Evolutionary conservation across 2,797 vertebrate species (phyloP).

Genomic region (Esox lucius): DNA sequence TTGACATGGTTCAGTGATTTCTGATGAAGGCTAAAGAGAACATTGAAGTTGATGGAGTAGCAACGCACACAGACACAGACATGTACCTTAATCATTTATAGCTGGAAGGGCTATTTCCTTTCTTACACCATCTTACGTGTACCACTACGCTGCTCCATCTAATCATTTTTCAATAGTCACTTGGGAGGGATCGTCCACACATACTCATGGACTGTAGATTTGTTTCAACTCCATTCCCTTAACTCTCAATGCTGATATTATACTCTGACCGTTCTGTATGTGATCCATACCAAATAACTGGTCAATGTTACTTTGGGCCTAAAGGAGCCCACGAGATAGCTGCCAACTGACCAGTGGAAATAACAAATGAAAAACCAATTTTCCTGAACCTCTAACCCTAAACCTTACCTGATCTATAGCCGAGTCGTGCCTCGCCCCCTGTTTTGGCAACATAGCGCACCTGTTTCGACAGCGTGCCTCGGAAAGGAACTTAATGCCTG

Average conservation of each 20-base stretch:
- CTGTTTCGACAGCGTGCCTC: too few relatives aligned
- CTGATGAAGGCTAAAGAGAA: neutral
- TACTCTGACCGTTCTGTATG: neutral
- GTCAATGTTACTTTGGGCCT: too few relatives aligned
- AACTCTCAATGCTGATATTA: neutral
- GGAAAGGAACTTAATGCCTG: too few relatives aligned
- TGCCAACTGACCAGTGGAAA: too few relatives aligned
- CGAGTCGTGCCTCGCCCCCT: too few relatives aligned
- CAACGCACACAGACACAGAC: neutral
- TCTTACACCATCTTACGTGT: neutral
- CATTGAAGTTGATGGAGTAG: neutral
- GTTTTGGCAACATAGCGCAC: too few relatives aligned
- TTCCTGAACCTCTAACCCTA: too few relatives aligned
- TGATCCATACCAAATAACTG: too few relatives aligned
- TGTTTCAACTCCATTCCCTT: neutral
- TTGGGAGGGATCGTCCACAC: neutral
- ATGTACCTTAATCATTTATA: neutral
- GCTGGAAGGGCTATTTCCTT: neutral
- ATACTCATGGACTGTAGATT: neutral
- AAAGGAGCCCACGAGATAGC: too few relatives aligned
- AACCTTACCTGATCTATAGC: too few relatives aligned
- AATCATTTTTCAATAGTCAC: neutral
- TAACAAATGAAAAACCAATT: too few relatives aligned
- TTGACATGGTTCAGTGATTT: constrained; percentile 7
- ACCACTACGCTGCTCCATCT: neutral